These are phyloP conservation scores for Larimichthys polyactis DNA, from an alignment of 2,113 vertebrate genomes.

Conservation along the genomic window DNA sequence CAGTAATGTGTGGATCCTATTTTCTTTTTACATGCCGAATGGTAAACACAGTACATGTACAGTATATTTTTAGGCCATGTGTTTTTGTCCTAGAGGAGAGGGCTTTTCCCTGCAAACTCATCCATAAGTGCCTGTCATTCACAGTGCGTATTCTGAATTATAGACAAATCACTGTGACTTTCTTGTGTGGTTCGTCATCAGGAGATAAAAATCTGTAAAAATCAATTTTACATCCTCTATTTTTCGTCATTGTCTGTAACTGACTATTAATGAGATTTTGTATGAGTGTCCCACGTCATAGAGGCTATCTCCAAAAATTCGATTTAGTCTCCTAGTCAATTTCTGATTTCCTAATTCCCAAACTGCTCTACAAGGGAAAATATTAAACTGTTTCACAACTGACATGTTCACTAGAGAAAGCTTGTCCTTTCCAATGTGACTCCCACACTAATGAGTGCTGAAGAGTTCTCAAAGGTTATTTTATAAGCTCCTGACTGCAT, in stretches of 20 bases:
- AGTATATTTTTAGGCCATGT: conserved; percentile 21
- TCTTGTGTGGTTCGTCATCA: conserved; percentile 35
- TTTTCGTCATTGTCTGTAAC: conserved; percentile 8
- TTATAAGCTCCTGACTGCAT: conserved; percentile 55
- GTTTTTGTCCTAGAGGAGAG: not conserved
- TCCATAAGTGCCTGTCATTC: conserved; percentile 43
- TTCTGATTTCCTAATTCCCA: conserved; percentile 2
- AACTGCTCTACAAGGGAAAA: conserved; percentile 12
- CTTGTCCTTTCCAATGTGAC: conserved; percentile 12
- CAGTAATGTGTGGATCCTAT: conserved; percentile 6
- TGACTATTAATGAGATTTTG: conserved; percentile 7
- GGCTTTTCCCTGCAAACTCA: conserved; percentile 10
- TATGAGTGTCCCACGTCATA: not conserved
- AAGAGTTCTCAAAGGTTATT: conserved; percentile 34
- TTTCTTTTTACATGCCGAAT: conserved; percentile 47
- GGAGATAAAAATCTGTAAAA: conserved; percentile 27
- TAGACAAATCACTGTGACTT: conserved; percentile 14
- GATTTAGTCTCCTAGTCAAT: not conserved
- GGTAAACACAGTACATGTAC: conserved; percentile 18
- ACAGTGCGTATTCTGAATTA: conserved; percentile 28
- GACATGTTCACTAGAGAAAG: conserved; percentile 43
- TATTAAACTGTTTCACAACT: conserved; percentile 39
- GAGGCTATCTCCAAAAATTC: conserved; percentile 12
- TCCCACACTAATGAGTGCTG: conserved; percentile 15
- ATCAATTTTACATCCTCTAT: conserved; percentile 15